Evolutionary conservation across 2,797 vertebrate species (phyloP).

Genomic region (Fundulus diaphanus): DNA sequence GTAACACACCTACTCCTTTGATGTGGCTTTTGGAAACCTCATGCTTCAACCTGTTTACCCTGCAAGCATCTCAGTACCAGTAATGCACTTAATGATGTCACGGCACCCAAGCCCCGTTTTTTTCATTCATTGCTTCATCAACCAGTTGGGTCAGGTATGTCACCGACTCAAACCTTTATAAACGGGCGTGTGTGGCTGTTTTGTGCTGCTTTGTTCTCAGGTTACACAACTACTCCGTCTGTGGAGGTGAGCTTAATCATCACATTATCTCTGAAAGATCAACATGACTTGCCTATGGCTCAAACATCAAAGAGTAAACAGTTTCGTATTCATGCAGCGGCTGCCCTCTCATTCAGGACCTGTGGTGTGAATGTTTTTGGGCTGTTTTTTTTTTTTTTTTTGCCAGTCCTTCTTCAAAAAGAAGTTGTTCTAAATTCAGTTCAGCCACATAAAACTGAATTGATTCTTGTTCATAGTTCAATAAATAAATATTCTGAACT

Average conservation of each 20-base stretch:
- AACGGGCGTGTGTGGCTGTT: neutral
- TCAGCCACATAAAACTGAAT: neutral
- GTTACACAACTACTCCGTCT: neutral
- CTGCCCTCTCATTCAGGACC: neutral
- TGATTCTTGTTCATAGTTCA: neutral
- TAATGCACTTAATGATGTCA: constrained; percentile 54
- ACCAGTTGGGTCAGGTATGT: constrained; percentile 25
- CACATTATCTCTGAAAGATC: neutral
- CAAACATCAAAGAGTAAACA: neutral
- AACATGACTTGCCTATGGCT: neutral
- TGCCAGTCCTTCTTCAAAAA: neutral
- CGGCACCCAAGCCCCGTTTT: constrained; percentile 3
- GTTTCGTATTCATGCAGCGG: neutral
- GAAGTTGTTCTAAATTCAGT: neutral
- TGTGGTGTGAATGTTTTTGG: constrained; percentile 1
- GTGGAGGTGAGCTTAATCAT: neutral
- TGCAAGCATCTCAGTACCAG: constrained; percentile 14
- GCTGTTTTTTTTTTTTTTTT: no score
- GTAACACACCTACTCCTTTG: constrained; percentile 61
- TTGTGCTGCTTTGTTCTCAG: neutral
- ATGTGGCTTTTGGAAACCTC: constrained; percentile 52
- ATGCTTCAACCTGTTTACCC: constrained; percentile 56
- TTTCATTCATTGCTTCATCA: constrained; percentile 44
- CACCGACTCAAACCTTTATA: neutral
- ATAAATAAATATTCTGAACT: neutral